Evolutionary conservation across 1,140 invertebrate genomes (phyloP), one percentile per base, ranked within the genome.

Genomic region (Platyscapa corneri): DNA sequence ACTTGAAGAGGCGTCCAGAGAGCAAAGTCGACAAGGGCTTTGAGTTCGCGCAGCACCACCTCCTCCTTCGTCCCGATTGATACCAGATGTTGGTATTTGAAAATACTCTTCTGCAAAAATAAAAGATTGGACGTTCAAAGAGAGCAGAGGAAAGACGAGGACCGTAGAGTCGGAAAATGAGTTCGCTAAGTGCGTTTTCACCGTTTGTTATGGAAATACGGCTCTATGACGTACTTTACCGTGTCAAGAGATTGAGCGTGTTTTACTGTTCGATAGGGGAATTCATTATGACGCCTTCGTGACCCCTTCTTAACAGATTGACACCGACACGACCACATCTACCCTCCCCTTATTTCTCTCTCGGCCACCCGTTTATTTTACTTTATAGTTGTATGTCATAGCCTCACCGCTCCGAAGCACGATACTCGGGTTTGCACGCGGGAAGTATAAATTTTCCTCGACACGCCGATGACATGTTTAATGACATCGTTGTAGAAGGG

Each of bases 1-100:
- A 86, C 97, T 91, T 97, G 96, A 32, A 97, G 94, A 1, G 97
- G 97, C 2, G 96, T 97, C 86, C 94, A 95, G 87, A 97, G 94
- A 0, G 96, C 96, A 86, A 97, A 95, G 87, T 97, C 96, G 64
- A 97, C 96, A 94, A 97, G 94, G 89, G 96, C 96, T 94, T 97
- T 97, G 77, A 97, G 93, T 92, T 97, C 96, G 91, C 96, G 96
- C 42, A 97, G 90, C n/a, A 97, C 94, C n/a, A 97, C 95, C 89
- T 97, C 96, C 83, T 96, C 95, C 87, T 96, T 93, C 82, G 95
- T 94, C 65, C 95, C 95, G 87, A 94, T 95, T 64, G 95, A 95
- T 84, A 97, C 93, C 78, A 97, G 92, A 88, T 96, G 95, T 86
- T 96, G 95, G 90, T 96, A 97, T 90, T 96, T 96, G 92, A 96